phyloP scores from a whole-genome alignment of 2,113 vertebrate species.

The Bettongia penicillata region DNA sequence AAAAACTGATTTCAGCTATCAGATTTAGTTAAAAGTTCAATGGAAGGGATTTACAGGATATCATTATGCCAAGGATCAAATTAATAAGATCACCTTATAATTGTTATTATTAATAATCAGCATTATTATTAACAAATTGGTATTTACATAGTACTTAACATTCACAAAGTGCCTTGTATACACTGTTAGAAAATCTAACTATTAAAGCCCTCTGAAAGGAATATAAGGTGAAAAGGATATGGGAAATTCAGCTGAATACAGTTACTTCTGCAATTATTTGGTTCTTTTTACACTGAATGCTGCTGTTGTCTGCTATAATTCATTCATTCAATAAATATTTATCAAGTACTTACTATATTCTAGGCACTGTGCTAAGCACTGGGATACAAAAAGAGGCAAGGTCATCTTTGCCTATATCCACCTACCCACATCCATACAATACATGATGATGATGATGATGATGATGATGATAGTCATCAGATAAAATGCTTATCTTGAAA shows the following conservation, averaged over 20 bases:
- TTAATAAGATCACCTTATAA: constrained; percentile 25
- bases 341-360: neutral
- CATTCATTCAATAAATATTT: neutral
- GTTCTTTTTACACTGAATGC: neutral
- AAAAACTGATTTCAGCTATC: neutral
- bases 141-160: neutral
- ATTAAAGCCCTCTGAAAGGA: constrained; percentile 17
- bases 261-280: constrained; percentile 8
- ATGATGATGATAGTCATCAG: constrained; percentile 40
- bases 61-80: constrained; percentile 34
- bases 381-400: neutral
- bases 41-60: neutral
- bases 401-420: constrained; percentile 42
- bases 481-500: neutral
- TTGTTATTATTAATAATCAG: neutral
- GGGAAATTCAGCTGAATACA: constrained; percentile 31
- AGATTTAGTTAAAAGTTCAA: neutral
- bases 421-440: constrained; percentile 33
- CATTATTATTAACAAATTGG: neutral
- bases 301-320: neutral
- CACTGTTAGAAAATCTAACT: constrained; percentile 17
- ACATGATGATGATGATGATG: constrained; percentile 17
- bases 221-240: constrained; percentile 23
- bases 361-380: neutral
- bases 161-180: neutral